phyloP scores from a whole-genome alignment of 1,140 invertebrate species.

The Hetaerina americana region DNA sequence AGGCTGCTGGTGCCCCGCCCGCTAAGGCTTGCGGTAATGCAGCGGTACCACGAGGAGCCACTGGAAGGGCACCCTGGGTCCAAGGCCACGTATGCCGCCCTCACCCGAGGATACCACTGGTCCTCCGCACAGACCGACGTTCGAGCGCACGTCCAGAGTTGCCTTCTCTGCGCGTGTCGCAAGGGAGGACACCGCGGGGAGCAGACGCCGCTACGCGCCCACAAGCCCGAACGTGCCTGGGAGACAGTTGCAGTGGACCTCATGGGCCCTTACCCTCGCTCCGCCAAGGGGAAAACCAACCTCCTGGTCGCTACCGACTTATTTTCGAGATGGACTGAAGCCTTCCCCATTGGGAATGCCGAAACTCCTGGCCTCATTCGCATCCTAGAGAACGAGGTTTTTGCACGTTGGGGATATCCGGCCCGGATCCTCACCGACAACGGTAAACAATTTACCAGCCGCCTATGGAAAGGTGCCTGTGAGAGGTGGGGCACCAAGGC shows the following conservation, averaged over 20 bases:
- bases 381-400: conserved; percentile 18
- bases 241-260: too few species aligned
- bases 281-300: conserved; percentile 9
- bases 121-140: background rate
- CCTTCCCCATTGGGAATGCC: conserved; percentile 13
- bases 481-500: conserved; percentile 10
- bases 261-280: too few species aligned
- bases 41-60: background rate
- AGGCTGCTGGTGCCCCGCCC: background rate
- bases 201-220: background rate
- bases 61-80: background rate
- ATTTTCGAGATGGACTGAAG: conserved; percentile 19
- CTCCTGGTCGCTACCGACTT: conserved; percentile 18
- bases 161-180: background rate
- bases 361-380: conserved; percentile 11
- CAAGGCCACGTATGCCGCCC: background rate
- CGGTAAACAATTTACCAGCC: conserved; percentile 17
- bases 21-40: background rate
- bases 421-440: conserved; percentile 19
- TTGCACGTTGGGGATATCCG: conserved; percentile 19
- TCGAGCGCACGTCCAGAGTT: background rate
- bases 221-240: too few species aligned
- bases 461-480: conserved; percentile 8
- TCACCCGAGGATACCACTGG: background rate
- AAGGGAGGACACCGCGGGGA: background rate